phyloP scores from a whole-genome alignment of 2,888 invertebrate species.

The Catocala fraxini region DNA sequence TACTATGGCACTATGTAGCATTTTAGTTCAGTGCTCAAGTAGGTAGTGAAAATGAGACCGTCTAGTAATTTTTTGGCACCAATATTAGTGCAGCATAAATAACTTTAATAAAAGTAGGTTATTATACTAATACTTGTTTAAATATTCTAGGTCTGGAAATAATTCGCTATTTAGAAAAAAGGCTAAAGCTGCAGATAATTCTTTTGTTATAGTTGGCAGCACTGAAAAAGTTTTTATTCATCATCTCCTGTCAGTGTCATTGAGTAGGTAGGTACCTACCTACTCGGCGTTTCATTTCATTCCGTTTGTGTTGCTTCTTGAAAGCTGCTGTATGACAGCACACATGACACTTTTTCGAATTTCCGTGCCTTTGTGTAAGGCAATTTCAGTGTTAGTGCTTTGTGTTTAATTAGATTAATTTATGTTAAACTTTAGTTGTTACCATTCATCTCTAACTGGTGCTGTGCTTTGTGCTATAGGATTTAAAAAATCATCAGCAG shows the following conservation, averaged over 20 bases:
- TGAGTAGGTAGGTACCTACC: no score
- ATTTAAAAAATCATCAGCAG: constrained; percentile 35
- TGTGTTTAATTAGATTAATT: constrained; percentile 26
- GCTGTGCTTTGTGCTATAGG: constrained; percentile 41
- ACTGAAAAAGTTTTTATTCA: constrained; percentile 20
- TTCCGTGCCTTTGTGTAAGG: constrained; percentile 40
- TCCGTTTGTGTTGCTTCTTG: constrained; percentile 22
- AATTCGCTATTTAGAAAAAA: no score
- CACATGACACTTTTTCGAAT: constrained; percentile 40
- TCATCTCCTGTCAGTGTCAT: constrained; percentile 9
- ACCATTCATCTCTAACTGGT: constrained; percentile 34
- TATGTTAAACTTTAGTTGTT: constrained; percentile 18
- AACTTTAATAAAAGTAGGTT: no score
- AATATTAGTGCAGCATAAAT: no score
- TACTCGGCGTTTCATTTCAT: constrained; percentile 9
- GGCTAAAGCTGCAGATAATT: background rate
- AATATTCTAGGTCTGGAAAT: no score
- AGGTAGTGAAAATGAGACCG: no score
- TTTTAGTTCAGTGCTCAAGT: no score
- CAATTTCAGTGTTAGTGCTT: constrained; percentile 22
- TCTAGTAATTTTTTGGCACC: no score
- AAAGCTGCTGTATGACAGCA: constrained; percentile 23
- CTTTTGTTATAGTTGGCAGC: constrained; percentile 25
- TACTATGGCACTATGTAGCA: no score
- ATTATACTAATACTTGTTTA: no score